Conservation (phyloP, 2,113 vertebrate genomes). For the Hippocampus barbouri region DNA sequence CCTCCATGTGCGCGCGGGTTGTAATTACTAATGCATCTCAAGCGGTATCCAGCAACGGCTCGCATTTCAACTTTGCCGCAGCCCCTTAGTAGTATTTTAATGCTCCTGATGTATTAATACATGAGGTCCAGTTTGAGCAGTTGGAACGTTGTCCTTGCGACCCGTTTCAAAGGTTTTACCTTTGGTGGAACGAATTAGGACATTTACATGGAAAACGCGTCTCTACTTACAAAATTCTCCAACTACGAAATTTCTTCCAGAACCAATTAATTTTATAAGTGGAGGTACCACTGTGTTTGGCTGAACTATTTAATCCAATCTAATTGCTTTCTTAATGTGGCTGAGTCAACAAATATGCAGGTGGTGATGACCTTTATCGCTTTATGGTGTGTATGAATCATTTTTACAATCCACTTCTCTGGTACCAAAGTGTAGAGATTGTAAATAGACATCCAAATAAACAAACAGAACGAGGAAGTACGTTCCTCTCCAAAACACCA, state of each 20-base stretch:
- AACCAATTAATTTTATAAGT: no score
- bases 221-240: no score
- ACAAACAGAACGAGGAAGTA: slow-evolving; percentile 8
- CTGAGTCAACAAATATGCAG: not conserved
- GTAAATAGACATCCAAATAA: not conserved
- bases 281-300: no score
- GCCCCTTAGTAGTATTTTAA: not conserved
- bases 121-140: not conserved
- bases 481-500: not conserved
- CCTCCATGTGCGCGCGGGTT: not conserved
- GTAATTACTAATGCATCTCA: not conserved
- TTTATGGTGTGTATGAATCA: not conserved
- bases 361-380: not conserved
- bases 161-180: not conserved
- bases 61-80: not conserved
- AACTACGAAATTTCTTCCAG: no score
- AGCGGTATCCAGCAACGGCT: not conserved
- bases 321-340: not conserved
- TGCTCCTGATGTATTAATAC: not conserved
- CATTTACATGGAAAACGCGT: no score
- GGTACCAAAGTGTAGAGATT: not conserved
- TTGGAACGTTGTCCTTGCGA: not conserved
- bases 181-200: not conserved
- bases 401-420: not conserved
- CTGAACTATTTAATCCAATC: no score